phyloP scores from a whole-genome alignment of 2,797 vertebrate genomes.

The Agapornis canus region DNA sequence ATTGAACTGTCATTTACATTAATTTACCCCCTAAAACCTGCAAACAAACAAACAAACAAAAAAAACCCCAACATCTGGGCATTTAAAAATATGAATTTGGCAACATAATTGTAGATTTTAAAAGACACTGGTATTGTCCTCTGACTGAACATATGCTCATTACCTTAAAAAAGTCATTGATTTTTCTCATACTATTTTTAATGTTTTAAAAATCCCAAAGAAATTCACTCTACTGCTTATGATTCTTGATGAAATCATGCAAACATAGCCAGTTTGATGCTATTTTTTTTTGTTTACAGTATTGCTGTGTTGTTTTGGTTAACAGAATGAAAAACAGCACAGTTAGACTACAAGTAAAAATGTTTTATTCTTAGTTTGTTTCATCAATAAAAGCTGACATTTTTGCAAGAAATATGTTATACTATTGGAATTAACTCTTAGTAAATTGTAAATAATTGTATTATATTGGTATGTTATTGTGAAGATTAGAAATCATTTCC shows the following conservation, averaged over 20 bases:
- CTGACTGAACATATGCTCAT: not conserved
- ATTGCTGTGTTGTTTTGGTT: conserved; percentile 80
- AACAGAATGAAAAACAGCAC: conserved; percentile 80
- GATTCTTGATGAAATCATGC: conserved; percentile 76
- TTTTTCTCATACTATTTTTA: conserved; percentile 43
- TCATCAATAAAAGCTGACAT: conserved; percentile 84
- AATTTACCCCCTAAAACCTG: not conserved
- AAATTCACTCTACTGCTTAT: conserved; percentile 45
- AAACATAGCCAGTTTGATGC: conserved; percentile 78
- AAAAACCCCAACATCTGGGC: not conserved
- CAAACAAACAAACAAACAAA: not conserved
- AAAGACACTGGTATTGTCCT: not conserved
- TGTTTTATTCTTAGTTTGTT: conserved; percentile 83
- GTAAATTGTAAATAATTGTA: conserved; percentile 87
- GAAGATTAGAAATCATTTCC: conserved; percentile 86
- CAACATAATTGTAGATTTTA: not conserved
- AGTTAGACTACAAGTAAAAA: conserved; percentile 79
- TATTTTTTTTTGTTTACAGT: conserved; percentile 80
- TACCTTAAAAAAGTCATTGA: not conserved
- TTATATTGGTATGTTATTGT: conserved; percentile 83
- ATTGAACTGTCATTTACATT: not conserved
- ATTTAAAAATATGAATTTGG: not conserved
- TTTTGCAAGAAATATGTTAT: conserved; percentile 83
- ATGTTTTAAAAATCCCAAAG: conserved; percentile 33
- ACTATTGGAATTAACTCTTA: conserved; percentile 84